These are phyloP conservation scores for Accipiter virgatus DNA, from an alignment of 2,113 vertebrate genomes.

Conservation along the genomic window DNA sequence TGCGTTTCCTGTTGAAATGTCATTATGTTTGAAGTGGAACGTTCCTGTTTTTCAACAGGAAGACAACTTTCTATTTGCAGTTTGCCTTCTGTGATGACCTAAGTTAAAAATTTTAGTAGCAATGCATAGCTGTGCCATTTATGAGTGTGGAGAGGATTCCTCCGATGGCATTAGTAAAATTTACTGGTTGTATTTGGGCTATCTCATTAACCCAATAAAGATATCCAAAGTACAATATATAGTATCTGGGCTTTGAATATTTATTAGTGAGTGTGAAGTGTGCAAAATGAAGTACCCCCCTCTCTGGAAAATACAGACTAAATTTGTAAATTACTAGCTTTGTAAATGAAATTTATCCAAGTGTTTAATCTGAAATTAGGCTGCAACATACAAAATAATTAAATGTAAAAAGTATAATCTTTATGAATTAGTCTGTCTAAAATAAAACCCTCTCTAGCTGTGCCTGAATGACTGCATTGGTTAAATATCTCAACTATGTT, in stretches of 20 bases:
- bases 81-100: neutral
- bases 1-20: neutral
- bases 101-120: neutral
- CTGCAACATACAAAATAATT: neutral
- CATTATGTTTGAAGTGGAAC: neutral
- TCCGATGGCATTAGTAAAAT: neutral
- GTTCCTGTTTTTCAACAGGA: neutral
- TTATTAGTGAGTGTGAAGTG: neutral
- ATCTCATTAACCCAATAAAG: too few species aligned
- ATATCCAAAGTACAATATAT: neutral
- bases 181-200: neutral
- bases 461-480: neutral
- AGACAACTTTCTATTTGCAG: neutral
- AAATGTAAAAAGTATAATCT: neutral
- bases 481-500: neutral
- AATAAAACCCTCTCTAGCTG: neutral
- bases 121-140: neutral
- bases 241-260: neutral
- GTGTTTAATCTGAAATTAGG: neutral
- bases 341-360: neutral
- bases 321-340: neutral
- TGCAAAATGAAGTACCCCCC: neutral
- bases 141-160: neutral
- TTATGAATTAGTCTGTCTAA: neutral
- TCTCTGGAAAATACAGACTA: neutral